Conservation (phyloP, 2,888 invertebrate genomes). For the Lagria hirta region DNA sequence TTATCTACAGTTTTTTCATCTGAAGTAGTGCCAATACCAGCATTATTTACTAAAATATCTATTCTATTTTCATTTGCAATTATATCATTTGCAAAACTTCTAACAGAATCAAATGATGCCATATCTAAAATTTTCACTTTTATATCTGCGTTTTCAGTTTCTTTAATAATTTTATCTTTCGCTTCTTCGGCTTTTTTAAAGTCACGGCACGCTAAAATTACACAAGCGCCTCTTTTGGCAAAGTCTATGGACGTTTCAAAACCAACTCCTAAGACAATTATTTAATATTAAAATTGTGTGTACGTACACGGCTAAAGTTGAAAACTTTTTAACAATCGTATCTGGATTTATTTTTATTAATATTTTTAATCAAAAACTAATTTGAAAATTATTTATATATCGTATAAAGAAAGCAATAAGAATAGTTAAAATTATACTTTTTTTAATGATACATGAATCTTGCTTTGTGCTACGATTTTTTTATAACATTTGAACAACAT, state of each 20-base stretch:
- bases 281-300: too few species aligned
- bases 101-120: conserved; percentile 57
- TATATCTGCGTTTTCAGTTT: conserved; percentile 47
- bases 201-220: conserved; percentile 59
- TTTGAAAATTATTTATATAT: too few species aligned
- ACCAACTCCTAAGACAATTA: conserved; percentile 56
- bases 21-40: conserved; percentile 58
- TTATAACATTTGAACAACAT: neutral
- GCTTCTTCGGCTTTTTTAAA: conserved; percentile 35
- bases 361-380: too few species aligned
- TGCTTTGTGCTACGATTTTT: neutral
- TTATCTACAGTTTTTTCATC: conserved; percentile 61
- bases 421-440: too few species aligned
- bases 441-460: too few species aligned
- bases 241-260: conserved; percentile 52
- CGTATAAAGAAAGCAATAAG: too few species aligned
- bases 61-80: conserved; percentile 57
- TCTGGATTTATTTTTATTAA: too few species aligned
- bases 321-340: too few species aligned
- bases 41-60: conserved; percentile 68
- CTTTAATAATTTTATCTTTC: conserved; percentile 40
- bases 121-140: conserved; percentile 56
- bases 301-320: too few species aligned
- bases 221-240: conserved; percentile 56
- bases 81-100: conserved; percentile 63